phyloP scores from a whole-genome alignment of 2,888 invertebrate genomes.

The Temnothorax ravouxi region DNA sequence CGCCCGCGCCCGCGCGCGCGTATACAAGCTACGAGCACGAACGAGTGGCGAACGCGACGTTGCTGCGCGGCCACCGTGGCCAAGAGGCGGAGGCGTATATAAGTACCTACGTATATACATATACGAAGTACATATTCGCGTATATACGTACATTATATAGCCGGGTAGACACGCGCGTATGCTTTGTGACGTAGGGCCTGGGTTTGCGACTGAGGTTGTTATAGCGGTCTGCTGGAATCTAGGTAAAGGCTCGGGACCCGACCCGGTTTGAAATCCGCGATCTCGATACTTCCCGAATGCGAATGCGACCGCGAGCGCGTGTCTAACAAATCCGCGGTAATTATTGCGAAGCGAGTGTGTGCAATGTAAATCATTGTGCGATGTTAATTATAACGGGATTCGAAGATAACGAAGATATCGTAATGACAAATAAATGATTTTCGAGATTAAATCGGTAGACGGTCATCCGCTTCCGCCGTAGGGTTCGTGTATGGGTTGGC shows the following conservation, averaged over 20 bases:
- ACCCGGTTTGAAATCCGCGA: slow-evolving; percentile 24
- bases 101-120: slow-evolving; percentile 20
- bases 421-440: not conserved
- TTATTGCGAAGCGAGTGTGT: too few species aligned
- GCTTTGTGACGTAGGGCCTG: slow-evolving; percentile 22
- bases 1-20: slow-evolving; percentile 60
- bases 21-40: too few species aligned
- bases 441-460: slow-evolving; percentile 10
- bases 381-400: not conserved
- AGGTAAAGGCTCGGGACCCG: slow-evolving; percentile 23
- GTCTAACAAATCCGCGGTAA: too few species aligned
- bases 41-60: slow-evolving; percentile 34
- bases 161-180: slow-evolving; percentile 11
- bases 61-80: slow-evolving; percentile 22
- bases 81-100: slow-evolving; percentile 51
- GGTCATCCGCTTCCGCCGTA: slow-evolving; percentile 52
- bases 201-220: slow-evolving; percentile 4
- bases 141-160: not conserved
- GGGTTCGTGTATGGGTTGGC: slow-evolving; percentile 7
- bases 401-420: not conserved
- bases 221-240: slow-evolving; percentile 26
- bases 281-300: not conserved
- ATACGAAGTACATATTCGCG: slow-evolving; percentile 40
- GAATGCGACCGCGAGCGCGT: too few species aligned
- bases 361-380: not conserved